Evolutionary conservation across 2,888 invertebrate species (phyloP).

Genomic region (Ornithoptera priamus): DNA sequence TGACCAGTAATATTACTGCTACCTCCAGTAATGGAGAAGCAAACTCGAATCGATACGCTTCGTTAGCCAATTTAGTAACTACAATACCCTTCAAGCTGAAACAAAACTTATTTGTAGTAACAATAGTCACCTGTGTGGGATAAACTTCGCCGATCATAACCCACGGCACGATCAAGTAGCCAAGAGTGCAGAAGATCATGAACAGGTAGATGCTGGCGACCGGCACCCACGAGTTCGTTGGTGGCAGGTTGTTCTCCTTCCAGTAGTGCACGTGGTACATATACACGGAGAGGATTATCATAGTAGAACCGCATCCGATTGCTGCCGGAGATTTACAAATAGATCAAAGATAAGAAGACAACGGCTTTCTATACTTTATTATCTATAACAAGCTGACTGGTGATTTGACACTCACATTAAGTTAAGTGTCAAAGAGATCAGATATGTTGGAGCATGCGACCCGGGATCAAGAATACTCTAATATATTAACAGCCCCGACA

Average conservation of each 20-base stretch:
- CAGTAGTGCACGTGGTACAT: conserved; percentile 79
- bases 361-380: background rate
- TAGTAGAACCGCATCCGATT: conserved; percentile 82
- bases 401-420: too few relatives aligned
- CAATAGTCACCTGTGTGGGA: conserved; percentile 79
- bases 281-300: conserved; percentile 81
- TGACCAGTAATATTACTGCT: too few relatives aligned
- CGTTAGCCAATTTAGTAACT: too few relatives aligned
- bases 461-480: too few relatives aligned
- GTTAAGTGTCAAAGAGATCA: too few relatives aligned
- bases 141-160: conserved; percentile 88
- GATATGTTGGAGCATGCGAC: too few relatives aligned
- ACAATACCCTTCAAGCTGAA: too few relatives aligned
- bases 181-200: conserved; percentile 82
- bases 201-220: conserved; percentile 81
- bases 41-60: too few relatives aligned
- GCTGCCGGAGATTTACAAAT: conserved; percentile 46
- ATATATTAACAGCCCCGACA: too few relatives aligned
- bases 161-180: conserved; percentile 85
- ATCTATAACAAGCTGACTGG: background rate
- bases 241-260: conserved; percentile 59
- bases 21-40: too few relatives aligned
- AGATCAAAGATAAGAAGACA: background rate
- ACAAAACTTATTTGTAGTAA: too few relatives aligned
- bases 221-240: conserved; percentile 81